Percentiles rank a stretch among this genome's conserved stretches.
Evolutionary conservation across 2,888 invertebrate species (phyloP).

Genomic region (Eristalis intricaria): DNA sequence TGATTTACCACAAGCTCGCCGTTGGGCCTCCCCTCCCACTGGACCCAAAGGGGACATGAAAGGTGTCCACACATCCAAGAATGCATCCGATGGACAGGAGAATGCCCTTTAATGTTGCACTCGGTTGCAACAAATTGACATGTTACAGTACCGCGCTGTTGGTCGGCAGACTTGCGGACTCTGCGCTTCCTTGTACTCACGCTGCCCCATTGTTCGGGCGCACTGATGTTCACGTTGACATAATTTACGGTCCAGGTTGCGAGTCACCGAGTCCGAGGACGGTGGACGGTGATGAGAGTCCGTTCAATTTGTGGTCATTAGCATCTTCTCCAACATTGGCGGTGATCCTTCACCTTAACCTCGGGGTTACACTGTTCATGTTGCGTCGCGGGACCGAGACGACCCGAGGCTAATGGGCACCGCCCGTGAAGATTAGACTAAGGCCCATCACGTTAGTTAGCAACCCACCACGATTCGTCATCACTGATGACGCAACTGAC

Average conservation of each 20-base stretch:
- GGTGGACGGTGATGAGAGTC: not conserved
- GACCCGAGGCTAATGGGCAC: not conserved
- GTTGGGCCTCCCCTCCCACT: not conserved
- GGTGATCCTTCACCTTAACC: not conserved
- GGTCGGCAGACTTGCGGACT: conserved; percentile 40
- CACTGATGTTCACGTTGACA: conserved; percentile 62
- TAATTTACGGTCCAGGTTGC: conserved; percentile 55
- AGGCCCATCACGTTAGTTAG: not conserved
- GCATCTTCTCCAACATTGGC: conserved; percentile 11
- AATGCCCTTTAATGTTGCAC: conserved; percentile 70
- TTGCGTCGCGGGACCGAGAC: not conserved
- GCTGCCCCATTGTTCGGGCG: conserved; percentile 55
- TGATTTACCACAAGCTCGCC: conserved; percentile 35
- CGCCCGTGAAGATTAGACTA: not conserved
- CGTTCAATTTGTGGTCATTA: conserved; percentile 30
- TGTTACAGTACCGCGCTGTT: conserved; percentile 53
- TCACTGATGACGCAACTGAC: conserved; percentile 44
- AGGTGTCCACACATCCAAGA: conserved; percentile 65
- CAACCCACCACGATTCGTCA: not conserved
- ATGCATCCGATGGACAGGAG: conserved; percentile 67
- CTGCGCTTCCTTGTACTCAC: conserved; percentile 47
- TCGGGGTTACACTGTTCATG: not conserved
- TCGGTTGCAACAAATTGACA: conserved; percentile 67
- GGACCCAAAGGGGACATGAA: conserved; percentile 28
- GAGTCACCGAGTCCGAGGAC: not conserved